Percentiles rank a stretch among this genome's conserved stretches.
These are phyloP conservation scores for Rhamphomyia laevipes DNA, from an alignment of 2,888 invertebrate species.

Conservation along the genomic window DNA sequence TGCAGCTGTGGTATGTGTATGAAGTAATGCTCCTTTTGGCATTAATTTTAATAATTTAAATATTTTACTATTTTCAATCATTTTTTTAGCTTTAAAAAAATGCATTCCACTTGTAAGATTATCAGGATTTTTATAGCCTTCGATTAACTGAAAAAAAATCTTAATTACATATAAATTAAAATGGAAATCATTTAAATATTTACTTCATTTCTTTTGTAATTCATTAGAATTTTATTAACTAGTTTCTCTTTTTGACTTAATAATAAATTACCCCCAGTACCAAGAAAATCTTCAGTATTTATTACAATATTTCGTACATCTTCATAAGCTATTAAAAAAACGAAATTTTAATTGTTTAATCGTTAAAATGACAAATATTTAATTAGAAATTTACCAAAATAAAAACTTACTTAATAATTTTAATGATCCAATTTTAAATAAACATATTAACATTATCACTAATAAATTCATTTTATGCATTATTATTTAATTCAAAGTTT, in stretches of 20 bases:
- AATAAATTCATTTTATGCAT: too few species aligned
- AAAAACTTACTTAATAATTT: too few species aligned
- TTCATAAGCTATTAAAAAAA: conserved; percentile 22
- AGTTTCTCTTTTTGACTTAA: conserved; percentile 23
- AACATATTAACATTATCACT: too few species aligned
- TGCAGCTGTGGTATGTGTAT: conserved; percentile 42
- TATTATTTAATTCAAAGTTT: too few species aligned
- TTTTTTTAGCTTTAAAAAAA: conserved; percentile 41
- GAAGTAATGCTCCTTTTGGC: conserved; percentile 46
- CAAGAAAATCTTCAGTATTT: conserved; percentile 26
- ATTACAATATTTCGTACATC: conserved; percentile 28
- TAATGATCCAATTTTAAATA: too few species aligned
- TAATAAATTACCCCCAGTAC: conserved; percentile 27
- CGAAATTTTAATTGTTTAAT: too few species aligned
- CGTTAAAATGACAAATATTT: too few species aligned
- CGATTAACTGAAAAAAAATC: conserved; percentile 4
- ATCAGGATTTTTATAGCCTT: conserved; percentile 24
- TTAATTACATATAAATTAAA: not conserved
- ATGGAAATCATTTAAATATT: not conserved
- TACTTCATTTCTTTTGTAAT: conserved; percentile 27
- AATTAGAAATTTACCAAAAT: too few species aligned
- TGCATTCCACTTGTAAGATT: conserved; percentile 43
- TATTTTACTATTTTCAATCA: conserved; percentile 43
- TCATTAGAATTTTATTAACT: conserved; percentile 28
- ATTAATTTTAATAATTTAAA: conserved; percentile 44